Conservation (phyloP, 2,797 vertebrate species). For the Neosilurus mollespiculum region DNA sequence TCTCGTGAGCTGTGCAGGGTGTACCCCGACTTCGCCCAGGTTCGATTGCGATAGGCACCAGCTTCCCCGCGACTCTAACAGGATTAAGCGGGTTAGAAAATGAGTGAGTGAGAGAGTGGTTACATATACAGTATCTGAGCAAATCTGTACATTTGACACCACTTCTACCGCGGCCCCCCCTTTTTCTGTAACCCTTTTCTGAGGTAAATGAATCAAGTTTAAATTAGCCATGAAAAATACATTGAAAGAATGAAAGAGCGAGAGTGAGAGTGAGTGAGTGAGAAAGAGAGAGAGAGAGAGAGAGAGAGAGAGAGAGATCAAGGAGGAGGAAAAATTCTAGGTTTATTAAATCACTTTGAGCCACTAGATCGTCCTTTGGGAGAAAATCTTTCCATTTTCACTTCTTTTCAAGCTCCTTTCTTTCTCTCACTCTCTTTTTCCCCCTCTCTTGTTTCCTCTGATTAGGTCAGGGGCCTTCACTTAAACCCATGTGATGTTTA, state of each 20-base stretch:
- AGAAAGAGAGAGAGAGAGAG: neutral
- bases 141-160: constrained; percentile 15
- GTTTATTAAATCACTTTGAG: constrained; percentile 31
- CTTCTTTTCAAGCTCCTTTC: neutral
- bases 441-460: neutral
- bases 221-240: constrained; percentile 41
- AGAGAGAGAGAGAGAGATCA: neutral
- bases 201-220: constrained; percentile 47
- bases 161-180: too few species aligned
- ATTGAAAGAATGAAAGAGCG: neutral
- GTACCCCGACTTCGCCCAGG: too few species aligned
- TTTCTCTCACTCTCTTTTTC: neutral
- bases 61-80: too few species aligned
- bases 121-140: neutral
- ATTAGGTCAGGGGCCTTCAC: neutral
- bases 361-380: constrained; percentile 15
- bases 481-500: constrained; percentile 35
- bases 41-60: too few species aligned
- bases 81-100: too few species aligned
- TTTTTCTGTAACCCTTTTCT: constrained; percentile 18
- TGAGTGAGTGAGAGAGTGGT: too few species aligned
- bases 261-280: constrained; percentile 2
- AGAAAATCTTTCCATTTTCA: constrained; percentile 29
- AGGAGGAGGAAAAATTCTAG: neutral
- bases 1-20: too few species aligned